Evolutionary conservation across 2,113 vertebrate genomes (phyloP).

Genomic region (Morone chrysops): DNA sequence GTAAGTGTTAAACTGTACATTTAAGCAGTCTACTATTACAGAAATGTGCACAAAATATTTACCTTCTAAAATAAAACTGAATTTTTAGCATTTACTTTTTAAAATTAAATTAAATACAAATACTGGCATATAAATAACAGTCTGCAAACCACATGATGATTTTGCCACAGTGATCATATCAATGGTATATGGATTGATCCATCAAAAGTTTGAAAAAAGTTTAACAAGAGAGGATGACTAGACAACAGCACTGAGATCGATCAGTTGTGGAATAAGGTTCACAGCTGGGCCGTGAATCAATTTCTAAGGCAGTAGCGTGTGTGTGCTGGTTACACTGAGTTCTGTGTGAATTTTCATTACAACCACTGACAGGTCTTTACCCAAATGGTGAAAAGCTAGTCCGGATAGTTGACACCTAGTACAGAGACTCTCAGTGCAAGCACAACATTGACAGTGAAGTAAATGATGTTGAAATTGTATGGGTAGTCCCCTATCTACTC

Average conservation of each 20-base stretch:
- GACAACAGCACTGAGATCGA: background rate
- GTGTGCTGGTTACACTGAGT: background rate
- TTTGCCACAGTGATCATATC: too few species aligned
- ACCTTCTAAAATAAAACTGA: too few species aligned
- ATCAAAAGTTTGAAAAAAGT: background rate
- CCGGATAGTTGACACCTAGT: background rate
- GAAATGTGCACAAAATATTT: too few species aligned
- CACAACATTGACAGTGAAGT: background rate
- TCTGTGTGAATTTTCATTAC: background rate
- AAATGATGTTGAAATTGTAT: background rate
- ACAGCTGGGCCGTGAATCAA: background rate
- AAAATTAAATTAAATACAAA: too few species aligned
- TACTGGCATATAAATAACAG: too few species aligned
- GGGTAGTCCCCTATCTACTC: too few species aligned
- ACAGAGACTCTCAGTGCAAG: background rate
- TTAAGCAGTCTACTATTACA: too few species aligned
- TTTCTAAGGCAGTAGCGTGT: background rate
- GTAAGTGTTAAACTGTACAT: too few species aligned
- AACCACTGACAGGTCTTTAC: background rate
- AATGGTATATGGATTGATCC: background rate
- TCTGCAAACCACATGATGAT: too few species aligned
- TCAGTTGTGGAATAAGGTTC: background rate
- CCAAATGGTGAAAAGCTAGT: conserved; percentile 1
- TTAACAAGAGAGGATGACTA: background rate
- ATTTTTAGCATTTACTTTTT: too few species aligned